A percentile compares a stretch with the other conserved stretches of the same genome.
These are phyloP conservation scores for Chrysomallon squamiferum DNA, from an alignment of 1,140 invertebrate genomes.

Conservation along the genomic window DNA sequence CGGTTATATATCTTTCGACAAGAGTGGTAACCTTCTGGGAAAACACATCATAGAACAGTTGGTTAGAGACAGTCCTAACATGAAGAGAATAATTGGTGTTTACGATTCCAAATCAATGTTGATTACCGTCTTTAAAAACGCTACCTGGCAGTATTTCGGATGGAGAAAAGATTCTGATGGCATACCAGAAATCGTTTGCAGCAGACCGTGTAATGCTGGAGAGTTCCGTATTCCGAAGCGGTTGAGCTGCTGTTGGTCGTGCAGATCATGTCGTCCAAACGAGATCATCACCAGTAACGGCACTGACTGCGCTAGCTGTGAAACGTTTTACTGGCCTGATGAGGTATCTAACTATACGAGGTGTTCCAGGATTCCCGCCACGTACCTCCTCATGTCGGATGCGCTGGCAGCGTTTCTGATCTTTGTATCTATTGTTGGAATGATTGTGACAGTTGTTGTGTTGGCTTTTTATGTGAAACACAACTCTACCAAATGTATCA, in stretches of 20 bases:
- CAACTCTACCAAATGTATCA: slow-evolving; percentile 86
- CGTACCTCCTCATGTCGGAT: slow-evolving; percentile 9
- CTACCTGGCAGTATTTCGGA: not conserved
- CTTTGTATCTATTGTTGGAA: slow-evolving; percentile 63
- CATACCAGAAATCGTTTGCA: slow-evolving; percentile 36
- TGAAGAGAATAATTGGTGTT: not conserved
- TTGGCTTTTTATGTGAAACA: slow-evolving; percentile 75
- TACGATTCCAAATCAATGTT: not conserved
- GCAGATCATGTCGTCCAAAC: slow-evolving; percentile 27
- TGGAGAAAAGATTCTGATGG: not conserved
- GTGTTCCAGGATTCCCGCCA: slow-evolving; percentile 60
- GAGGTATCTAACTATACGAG: slow-evolving; percentile 64
- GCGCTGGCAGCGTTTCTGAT: slow-evolving; percentile 64
- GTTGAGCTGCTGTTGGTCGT: slow-evolving; percentile 33
- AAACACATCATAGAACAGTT: slow-evolving; percentile 19
- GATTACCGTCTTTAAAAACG: not conserved
- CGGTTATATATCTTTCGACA: slow-evolving; percentile 24
- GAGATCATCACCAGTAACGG: slow-evolving; percentile 22
- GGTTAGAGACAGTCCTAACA: not conserved
- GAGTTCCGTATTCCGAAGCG: slow-evolving; percentile 24
- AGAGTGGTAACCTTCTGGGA: slow-evolving; percentile 16
- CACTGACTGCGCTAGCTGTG: slow-evolving; percentile 26
- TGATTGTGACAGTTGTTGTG: slow-evolving; percentile 52
- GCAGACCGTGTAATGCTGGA: slow-evolving; percentile 20
- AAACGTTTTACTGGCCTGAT: slow-evolving; percentile 49